Conservation (phyloP, 2,113 vertebrate species). For the Malurus cyaneus region DNA sequence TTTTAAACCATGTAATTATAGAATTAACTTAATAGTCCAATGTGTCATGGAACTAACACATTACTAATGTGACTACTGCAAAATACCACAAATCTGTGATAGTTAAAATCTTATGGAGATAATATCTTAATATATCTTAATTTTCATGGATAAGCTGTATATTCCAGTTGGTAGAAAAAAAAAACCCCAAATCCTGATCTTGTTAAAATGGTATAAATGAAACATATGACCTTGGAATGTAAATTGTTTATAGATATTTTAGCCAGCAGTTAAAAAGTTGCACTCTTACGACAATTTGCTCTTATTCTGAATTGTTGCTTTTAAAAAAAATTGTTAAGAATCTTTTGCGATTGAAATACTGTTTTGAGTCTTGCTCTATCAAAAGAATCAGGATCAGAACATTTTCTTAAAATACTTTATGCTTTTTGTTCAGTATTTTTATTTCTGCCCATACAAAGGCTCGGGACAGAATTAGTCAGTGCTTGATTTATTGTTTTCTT, state of each 20-base stretch:
- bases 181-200: rapidly evolving
- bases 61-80: not conserved
- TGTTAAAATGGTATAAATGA: not conserved
- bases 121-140: no score
- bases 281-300: not conserved
- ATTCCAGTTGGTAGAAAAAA: not conserved
- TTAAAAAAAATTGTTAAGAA: not conserved
- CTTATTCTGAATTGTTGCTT: not conserved
- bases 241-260: not conserved
- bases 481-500: not conserved
- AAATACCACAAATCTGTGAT: not conserved
- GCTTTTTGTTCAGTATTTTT: not conserved
- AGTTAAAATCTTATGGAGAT: not conserved
- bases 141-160: not conserved
- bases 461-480: not conserved
- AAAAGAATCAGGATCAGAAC: not conserved
- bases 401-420: not conserved
- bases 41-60: not conserved
- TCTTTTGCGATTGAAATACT: not conserved
- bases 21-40: constrained; percentile 31
- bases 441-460: not conserved
- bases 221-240: not conserved
- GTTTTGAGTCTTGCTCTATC: not conserved
- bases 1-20: constrained; percentile 29
- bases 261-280: not conserved